Conservation (phyloP, 2,797 vertebrate species). For the Mastacembelus armatus region DNA sequence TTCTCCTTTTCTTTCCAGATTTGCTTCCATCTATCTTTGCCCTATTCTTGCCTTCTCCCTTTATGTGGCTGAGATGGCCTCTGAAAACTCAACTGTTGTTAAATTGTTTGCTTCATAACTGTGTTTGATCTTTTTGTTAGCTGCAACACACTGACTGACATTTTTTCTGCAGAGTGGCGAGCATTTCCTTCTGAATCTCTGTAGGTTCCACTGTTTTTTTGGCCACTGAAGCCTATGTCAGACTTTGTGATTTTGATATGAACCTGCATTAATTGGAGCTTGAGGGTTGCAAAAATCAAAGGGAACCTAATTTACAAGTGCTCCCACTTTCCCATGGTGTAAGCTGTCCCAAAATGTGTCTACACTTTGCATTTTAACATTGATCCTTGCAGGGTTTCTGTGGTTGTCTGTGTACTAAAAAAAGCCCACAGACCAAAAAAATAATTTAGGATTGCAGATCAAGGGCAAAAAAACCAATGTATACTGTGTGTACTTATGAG, state of each 20-base stretch:
- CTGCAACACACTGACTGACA: constrained; percentile 52
- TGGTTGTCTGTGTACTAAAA: constrained; percentile 4
- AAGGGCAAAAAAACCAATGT: constrained; percentile 2
- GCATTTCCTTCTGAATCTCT: constrained; percentile 48
- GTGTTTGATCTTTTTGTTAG: constrained; percentile 73
- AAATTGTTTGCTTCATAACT: constrained; percentile 67
- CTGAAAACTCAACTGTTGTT: constrained; percentile 60
- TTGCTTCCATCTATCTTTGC: constrained; percentile 51
- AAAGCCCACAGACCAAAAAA: constrained; percentile 15
- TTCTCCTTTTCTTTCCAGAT: constrained; percentile 76
- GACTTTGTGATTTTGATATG: constrained; percentile 24
- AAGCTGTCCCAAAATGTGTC: constrained; percentile 10
- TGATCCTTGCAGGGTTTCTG: constrained; percentile 6
- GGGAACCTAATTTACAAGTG: constrained; percentile 17
- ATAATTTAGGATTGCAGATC: not conserved
- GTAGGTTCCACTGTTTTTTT: constrained; percentile 17
- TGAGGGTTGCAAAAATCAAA: constrained; percentile 13
- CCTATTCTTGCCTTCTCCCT: constrained; percentile 38
- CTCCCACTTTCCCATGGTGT: not conserved
- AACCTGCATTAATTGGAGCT: constrained; percentile 35
- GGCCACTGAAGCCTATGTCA: constrained; percentile 59
- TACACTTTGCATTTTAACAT: constrained; percentile 9
- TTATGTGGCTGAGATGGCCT: constrained; percentile 48
- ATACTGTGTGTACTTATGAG: not conserved
- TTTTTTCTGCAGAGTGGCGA: constrained; percentile 61